phyloP scores from a whole-genome alignment of 2,113 vertebrate genomes.

The Myrmecophaga tridactyla region DNA sequence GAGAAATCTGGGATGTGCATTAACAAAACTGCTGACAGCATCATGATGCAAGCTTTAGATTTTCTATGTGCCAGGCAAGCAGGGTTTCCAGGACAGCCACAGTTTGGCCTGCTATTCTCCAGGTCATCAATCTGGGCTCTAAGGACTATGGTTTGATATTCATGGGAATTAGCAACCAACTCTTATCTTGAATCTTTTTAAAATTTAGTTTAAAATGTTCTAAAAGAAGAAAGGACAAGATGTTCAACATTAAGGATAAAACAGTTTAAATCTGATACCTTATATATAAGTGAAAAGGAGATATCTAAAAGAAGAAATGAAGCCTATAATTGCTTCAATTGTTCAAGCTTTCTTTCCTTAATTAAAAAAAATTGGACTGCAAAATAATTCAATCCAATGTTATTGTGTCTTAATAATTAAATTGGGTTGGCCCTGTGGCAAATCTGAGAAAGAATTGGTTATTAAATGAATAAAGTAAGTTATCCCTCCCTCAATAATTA shows the following conservation, averaged over 20 bases:
- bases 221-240: conserved; percentile 26
- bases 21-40: background rate
- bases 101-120: background rate
- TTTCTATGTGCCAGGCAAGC: background rate
- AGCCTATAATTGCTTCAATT: conserved; percentile 54
- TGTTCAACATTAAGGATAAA: conserved; percentile 38
- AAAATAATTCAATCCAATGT: conserved; percentile 44
- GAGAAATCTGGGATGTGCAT: background rate
- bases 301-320: conserved; percentile 45
- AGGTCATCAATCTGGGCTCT: background rate
- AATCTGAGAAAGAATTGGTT: conserved; percentile 47
- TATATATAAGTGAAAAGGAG: conserved; percentile 24
- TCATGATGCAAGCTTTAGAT: background rate
- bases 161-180: background rate
- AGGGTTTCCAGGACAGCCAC: background rate
- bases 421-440: conserved; percentile 20
- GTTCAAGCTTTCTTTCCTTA: conserved; percentile 35
- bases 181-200: background rate
- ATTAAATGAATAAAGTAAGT: conserved; percentile 53
- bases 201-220: conserved; percentile 46
- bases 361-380: conserved; percentile 51
- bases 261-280: conserved; percentile 29
- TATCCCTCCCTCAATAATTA: conserved; percentile 43
- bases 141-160: background rate
- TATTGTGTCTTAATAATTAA: conserved; percentile 59